Base-by-base conservation (phyloP, 2,797 vertebrate species). In the Siniperca scherzeri region DNA sequence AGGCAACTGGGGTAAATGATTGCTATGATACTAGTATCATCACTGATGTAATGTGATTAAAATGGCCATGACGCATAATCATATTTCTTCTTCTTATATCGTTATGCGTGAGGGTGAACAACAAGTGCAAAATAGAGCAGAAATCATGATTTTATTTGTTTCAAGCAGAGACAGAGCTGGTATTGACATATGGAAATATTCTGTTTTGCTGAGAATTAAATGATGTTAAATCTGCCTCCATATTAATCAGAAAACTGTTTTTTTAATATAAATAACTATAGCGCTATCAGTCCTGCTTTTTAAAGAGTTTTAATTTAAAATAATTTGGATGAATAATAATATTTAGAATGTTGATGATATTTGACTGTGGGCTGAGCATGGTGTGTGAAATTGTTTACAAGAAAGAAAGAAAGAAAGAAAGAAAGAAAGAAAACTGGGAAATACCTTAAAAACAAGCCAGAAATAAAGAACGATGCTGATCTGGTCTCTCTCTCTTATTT, bases 1-100 rank as follows among this genome's bases (percentile, higher is more conserved):
- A 89, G 87, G 83, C 88, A 88, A 79, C 87, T 87, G 87, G 77
- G 82, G 80, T 91, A 91, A 93, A 92, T 92, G 87, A 92, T 79
- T 87, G 87, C 81, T 83, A 80, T 89, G 87, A 91, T 90, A 82
- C 82, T 89, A 77, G 76, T 88, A 86, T 91, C 86, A 87, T 90
- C 89, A 53, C 84, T 82, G 87, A 85, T 85, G 75, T 78, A 86
- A 87, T 68, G 53, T 80, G 86, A 90, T 80, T 86, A 84, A 90
- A 83, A 86, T 19, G 57, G 44, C 67, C 65, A 62, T 74, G 75
- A 86, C 22, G 38, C 74, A 78, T 50, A 70, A 77, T 22, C 57
- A 52, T 64, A 46, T 75, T 42, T 57, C 19, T 33, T 70, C 53
- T 66, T 78, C 40, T 61, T 25, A 48, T 27, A 60, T 57, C 3